Conservation (phyloP, 2,797 vertebrate species). For the Anabacerthia variegaticeps region DNA sequence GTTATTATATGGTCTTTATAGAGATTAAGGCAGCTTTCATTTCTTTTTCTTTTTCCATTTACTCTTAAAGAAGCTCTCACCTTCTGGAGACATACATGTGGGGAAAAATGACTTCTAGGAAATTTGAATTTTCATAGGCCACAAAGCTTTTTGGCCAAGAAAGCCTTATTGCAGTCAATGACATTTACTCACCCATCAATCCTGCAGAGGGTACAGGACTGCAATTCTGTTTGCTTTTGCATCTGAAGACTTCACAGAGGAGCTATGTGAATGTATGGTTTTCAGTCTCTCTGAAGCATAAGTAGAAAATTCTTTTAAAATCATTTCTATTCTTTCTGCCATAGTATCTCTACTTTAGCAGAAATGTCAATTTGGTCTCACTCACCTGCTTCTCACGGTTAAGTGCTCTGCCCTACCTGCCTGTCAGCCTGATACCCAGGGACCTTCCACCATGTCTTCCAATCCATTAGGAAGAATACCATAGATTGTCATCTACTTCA, state of each 20-base stretch:
- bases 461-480: background rate
- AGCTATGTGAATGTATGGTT: background rate
- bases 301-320: background rate
- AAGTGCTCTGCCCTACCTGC: background rate
- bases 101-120: background rate
- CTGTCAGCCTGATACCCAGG: background rate
- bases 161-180: background rate
- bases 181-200: background rate
- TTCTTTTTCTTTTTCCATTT: background rate
- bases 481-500: background rate
- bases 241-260: background rate
- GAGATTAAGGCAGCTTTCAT: background rate
- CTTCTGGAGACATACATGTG: background rate
- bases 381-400: rapidly evolving
- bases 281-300: background rate
- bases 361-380: rapidly evolving
- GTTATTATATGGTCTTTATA: background rate
- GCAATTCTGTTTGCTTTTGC: background rate
- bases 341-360: background rate
- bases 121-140: background rate
- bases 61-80: background rate
- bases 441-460: background rate
- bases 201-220: background rate
- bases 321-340: background rate
- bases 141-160: background rate